phyloP scores from a whole-genome alignment of 2,888 invertebrate species.

The Stenoptilia bipunctidactyla region DNA sequence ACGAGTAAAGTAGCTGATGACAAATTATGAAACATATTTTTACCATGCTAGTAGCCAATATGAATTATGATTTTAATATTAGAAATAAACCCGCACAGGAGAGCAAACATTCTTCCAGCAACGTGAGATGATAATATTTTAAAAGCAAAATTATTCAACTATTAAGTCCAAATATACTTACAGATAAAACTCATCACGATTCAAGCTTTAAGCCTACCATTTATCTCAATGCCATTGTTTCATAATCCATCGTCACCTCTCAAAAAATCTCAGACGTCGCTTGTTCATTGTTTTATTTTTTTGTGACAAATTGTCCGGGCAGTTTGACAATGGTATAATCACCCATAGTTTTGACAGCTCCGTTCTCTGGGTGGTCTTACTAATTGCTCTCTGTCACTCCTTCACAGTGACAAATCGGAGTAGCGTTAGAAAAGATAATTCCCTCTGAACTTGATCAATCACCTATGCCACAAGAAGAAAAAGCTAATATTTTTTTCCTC shows the following conservation, averaged over 20 bases:
- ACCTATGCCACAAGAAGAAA: slow-evolving; percentile 3
- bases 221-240: too few relatives aligned
- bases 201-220: too few relatives aligned
- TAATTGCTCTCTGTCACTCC: slow-evolving; percentile 26
- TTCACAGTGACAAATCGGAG: not conserved
- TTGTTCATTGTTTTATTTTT: slow-evolving; percentile 10
- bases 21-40: too few relatives aligned
- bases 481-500: not conserved
- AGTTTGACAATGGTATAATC: slow-evolving; percentile 25
- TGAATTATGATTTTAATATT: too few relatives aligned
- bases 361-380: slow-evolving; percentile 34
- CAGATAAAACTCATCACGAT: not conserved
- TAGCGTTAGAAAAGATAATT: slow-evolving; percentile 26
- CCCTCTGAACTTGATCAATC: slow-evolving; percentile 22
- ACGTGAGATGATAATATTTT: too few relatives aligned
- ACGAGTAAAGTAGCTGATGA: too few relatives aligned
- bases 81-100: too few relatives aligned
- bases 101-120: too few relatives aligned
- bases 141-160: too few relatives aligned
- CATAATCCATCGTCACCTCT: too few relatives aligned
- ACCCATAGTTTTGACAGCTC: slow-evolving; percentile 23
- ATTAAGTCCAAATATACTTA: too few relatives aligned
- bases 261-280: slow-evolving; percentile 16
- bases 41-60: too few relatives aligned
- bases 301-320: slow-evolving; percentile 25